Base-by-base conservation (phyloP, 2,888 invertebrate species). In the Drosophila incognita region DNA sequence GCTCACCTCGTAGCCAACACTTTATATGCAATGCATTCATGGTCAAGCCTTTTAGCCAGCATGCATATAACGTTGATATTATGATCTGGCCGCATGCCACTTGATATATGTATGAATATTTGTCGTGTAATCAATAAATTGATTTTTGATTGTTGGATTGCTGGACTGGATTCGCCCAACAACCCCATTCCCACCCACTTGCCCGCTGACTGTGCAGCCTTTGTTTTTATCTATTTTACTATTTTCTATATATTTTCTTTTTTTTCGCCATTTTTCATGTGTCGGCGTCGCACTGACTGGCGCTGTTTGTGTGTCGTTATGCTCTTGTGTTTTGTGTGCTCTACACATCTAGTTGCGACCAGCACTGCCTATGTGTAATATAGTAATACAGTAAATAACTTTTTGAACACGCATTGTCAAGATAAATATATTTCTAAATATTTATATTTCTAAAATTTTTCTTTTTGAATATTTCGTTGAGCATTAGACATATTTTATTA, bases 91-190 rank as follows among this genome's bases (percentile, higher is more conserved):
- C 65, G 69, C 62, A 67, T 67, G 61, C 59, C 75, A 64, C 13
- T 52, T 52, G 69, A 13, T 36, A 31, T 38, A 38, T 57, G 40
- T 38, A 29, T 40, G 29, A 40, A 3, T 83, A 76, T 88, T 87
- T 70, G 68, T 76, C 64, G 65, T 81, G 76, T 71, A 89, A 89
- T 89, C 89, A 88, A 89, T 89, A 89, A 90, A 89, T 89, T 91
- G 89, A 89, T 89, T 89, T 89, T 89, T 88, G 83, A 90, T 91
- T 79, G 89, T 78, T 59, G 46, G 21, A 42, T 42, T 42, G 42
- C n/a, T 64, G 38, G 70, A 54, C 71, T 83, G 74, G 63, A 57
- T 72, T 73, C 72, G 40, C 59, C 64, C 6, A 24, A 46, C 21
- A 24, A 2, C 56, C n/a, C 40, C 29, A 10, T 18, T 7, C 13